phyloP scores from a whole-genome alignment of 2,888 invertebrate species.

The Leistus spinibarbis region DNA sequence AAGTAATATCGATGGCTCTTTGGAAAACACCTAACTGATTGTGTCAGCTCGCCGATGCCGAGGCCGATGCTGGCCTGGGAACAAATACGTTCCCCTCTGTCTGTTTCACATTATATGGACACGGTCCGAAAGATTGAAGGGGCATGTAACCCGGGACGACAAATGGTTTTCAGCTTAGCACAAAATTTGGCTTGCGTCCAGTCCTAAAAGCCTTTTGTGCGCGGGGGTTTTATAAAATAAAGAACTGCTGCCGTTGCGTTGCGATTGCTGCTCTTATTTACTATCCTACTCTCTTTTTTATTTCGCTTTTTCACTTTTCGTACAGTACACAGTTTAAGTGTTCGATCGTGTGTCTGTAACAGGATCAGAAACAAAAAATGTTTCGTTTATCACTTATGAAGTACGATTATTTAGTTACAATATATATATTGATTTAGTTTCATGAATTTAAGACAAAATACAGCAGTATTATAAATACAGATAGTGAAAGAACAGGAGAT shows the following conservation, averaged over 20 bases:
- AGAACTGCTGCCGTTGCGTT: neutral
- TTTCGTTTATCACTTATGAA: too few relatives aligned
- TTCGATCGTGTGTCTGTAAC: too few relatives aligned
- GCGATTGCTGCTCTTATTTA: neutral
- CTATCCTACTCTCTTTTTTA: neutral
- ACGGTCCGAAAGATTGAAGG: neutral
- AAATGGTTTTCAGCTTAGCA: neutral
- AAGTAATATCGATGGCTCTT: conserved; percentile 51
- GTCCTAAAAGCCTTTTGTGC: neutral
- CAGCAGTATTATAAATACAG: too few relatives aligned
- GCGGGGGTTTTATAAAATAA: neutral
- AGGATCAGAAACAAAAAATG: too few relatives aligned
- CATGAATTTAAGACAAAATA: too few relatives aligned
- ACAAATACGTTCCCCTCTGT: neutral
- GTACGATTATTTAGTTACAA: too few relatives aligned
- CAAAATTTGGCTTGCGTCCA: neutral
- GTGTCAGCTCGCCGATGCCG: conserved; percentile 2
- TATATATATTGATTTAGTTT: too few relatives aligned
- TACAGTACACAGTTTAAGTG: too few relatives aligned
- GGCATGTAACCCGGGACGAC: neutral
- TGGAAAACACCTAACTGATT: conserved; percentile 49
- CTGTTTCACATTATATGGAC: neutral
- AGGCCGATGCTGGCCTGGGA: neutral
- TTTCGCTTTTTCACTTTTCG: too few relatives aligned
- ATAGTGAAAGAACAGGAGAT: too few relatives aligned